phyloP scores from a whole-genome alignment of 2,113 vertebrate genomes.

The Crotalus helleri region DNA sequence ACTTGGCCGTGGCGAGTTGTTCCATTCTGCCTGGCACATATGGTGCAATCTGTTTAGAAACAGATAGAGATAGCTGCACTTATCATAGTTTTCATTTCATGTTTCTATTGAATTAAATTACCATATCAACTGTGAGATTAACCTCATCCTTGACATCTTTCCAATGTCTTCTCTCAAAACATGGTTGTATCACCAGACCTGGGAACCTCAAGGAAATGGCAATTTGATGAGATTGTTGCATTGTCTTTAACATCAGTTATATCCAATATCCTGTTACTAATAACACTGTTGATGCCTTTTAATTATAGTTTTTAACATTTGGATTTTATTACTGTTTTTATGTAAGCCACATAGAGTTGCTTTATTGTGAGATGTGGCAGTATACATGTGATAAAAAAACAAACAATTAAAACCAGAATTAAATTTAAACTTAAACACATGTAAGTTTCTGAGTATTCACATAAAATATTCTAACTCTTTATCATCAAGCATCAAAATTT shows the following conservation, averaged over 20 bases:
- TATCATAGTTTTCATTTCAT: slow-evolving; percentile 17
- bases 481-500: slow-evolving; percentile 91
- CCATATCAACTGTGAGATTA: neutral
- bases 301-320: neutral
- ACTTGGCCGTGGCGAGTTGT: neutral
- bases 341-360: neutral
- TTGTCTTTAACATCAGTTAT: neutral
- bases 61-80: neutral
- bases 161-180: neutral
- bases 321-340: neutral
- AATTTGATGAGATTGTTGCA: neutral
- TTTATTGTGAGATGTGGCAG: neutral
- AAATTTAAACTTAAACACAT: neutral
- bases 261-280: neutral
- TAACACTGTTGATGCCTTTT: neutral
- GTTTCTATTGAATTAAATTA: neutral
- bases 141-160: neutral
- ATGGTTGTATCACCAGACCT: neutral
- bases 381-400: neutral
- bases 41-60: slow-evolving; percentile 3
- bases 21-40: neutral
- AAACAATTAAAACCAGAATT: neutral
- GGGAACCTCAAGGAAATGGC: neutral
- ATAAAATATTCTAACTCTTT: slow-evolving; percentile 47
- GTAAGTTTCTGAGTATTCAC: slow-evolving; percentile 13